Base-by-base conservation (phyloP, 2,113 vertebrate genomes). In the Connochaetes taurinus region DNA sequence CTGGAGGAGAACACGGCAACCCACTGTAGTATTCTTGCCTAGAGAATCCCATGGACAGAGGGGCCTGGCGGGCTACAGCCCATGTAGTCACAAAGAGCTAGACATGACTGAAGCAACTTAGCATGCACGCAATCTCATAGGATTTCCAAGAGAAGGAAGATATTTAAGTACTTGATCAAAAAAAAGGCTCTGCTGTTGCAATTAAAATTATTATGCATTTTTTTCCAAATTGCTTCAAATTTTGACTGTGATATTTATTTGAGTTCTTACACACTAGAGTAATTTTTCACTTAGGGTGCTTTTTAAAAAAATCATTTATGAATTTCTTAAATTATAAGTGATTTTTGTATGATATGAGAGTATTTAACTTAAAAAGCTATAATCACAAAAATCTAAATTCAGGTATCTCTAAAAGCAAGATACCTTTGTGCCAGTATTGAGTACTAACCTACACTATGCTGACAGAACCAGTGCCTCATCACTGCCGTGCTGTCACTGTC, bases 111-210 rank as follows among this genome's bases (percentile, higher is more conserved):
- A 67, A 67, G 64, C 0, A 0, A 67, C 64, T 67, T 36, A 36
- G 64, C n/a, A 67, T 0, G 0, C n/a, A n/a, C 0, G 17, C 64
- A 82, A 13, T 82, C 60, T 58, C 83, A 89, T 62, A 95, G 53
- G 43, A n/a, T 91, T 89, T 96, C 74, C 53, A 92, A 52, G n/a
- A 90, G 45, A 53, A 71, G 33, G 40, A 86, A 92, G 36, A 25
- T 4, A 58, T 52, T 40, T 81, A 82, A 94, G 27, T n/a, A 5
- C 10, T 87, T 90, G 14, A 87, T 76, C 31, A 6, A 83, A 80
- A 93, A 93, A 81, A 50, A 81, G 3, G 52, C 89, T 90, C 71
- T 92, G n/a, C 11, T 83, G 19, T 78, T 94, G 82, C 43, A 53
- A 80, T 91, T 85, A n/a, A 89, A 81, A 62, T 52, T 29, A 52